Evolutionary conservation across 2,888 invertebrate species (phyloP).

Genomic region (Drepanosiphum platanoidis): DNA sequence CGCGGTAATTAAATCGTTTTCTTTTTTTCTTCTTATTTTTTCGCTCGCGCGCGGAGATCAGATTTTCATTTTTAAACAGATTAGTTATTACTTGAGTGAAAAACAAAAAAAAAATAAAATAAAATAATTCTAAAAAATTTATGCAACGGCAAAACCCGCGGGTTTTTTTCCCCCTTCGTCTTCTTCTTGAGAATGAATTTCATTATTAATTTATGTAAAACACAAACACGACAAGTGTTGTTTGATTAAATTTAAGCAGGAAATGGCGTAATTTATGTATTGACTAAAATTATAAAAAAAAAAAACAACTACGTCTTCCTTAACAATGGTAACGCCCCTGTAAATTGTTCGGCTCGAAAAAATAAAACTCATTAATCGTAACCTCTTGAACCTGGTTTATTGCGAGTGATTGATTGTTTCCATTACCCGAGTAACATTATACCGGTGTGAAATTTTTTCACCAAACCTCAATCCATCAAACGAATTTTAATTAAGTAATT

Average conservation of each 20-base stretch:
- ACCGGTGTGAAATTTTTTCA: no score
- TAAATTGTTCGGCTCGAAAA: background rate
- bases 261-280: background rate
- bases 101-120: no score
- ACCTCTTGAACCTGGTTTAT: background rate
- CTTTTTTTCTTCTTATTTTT: no score
- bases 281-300: background rate
- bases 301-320: background rate
- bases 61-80: no score
- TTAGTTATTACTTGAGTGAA: no score
- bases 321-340: background rate
- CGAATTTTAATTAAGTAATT: no score
- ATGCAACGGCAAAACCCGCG: background rate
- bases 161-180: no score
- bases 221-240: background rate
- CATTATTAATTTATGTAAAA: background rate
- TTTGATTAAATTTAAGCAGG: background rate
- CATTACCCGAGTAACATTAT: background rate
- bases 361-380: background rate
- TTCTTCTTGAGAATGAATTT: background rate
- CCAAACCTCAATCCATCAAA: no score
- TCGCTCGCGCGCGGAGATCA: no score
- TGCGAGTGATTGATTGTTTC: background rate
- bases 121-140: background rate
- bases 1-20: no score